These are phyloP conservation scores for Drosophila imparisetae DNA, from an alignment of 2,888 invertebrate species.

Conservation along the genomic window DNA sequence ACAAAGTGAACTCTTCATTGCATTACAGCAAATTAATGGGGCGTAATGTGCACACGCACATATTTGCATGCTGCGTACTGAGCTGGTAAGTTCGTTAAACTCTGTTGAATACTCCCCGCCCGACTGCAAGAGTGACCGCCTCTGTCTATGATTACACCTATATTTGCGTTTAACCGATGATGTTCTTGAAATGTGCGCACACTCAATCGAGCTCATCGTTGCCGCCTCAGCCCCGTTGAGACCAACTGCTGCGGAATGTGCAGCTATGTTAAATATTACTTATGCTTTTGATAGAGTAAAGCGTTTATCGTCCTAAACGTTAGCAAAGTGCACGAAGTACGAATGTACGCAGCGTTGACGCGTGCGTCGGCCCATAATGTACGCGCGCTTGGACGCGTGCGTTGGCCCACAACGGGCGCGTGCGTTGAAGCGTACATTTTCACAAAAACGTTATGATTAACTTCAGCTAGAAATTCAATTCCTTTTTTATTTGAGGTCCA, in stretches of 20 bases:
- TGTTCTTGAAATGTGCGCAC: slow-evolving; percentile 65
- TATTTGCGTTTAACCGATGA: slow-evolving; percentile 60
- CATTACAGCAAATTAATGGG: slow-evolving; percentile 28
- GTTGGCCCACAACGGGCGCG: too few species aligned
- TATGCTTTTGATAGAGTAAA: slow-evolving; percentile 57
- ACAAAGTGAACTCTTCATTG: slow-evolving; percentile 11
- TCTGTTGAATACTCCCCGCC: slow-evolving; percentile 55
- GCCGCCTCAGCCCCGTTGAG: neutral
- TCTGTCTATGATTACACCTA: slow-evolving; percentile 17
- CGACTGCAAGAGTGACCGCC: slow-evolving; percentile 29
- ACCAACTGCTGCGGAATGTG: slow-evolving; percentile 27
- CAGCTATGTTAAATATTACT: slow-evolving; percentile 62
- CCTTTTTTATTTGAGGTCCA: too few species aligned
- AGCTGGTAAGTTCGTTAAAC: slow-evolving; percentile 75
- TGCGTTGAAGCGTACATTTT: too few species aligned
- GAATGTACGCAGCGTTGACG: too few species aligned
- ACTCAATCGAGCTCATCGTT: slow-evolving; percentile 40
- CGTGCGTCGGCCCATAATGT: too few species aligned
- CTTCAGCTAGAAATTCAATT: too few species aligned
- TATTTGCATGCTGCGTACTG: slow-evolving; percentile 11
- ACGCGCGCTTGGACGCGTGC: too few species aligned
- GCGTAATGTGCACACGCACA: slow-evolving; percentile 34
- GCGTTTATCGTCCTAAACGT: slow-evolving; percentile 46
- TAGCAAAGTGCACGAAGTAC: slow-evolving; percentile 30
- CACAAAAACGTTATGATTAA: too few species aligned